Evolutionary conservation across 2,797 vertebrate species (phyloP).

Genomic region (Otus scops): DNA sequence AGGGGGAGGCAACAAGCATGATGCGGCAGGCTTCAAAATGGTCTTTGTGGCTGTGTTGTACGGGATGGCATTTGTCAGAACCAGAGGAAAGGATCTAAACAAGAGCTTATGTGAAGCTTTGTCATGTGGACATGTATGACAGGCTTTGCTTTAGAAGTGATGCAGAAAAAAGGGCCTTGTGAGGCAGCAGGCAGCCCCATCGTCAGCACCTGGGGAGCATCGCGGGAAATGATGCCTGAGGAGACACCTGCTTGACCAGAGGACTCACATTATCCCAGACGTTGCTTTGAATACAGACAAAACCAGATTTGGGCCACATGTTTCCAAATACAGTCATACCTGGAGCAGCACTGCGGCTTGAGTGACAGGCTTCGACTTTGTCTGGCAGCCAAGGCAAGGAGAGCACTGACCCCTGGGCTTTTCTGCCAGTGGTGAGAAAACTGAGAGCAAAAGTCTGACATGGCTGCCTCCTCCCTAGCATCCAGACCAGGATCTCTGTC

Average conservation of each 20-base stretch:
- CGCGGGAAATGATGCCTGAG: background rate
- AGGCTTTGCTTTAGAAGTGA: background rate
- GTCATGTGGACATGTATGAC: rapidly evolving
- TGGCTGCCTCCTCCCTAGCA: background rate
- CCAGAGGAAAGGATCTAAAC: background rate
- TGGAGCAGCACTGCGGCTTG: background rate
- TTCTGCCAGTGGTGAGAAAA: background rate
- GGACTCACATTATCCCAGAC: background rate
- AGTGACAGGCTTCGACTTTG: background rate
- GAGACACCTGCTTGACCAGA: background rate
- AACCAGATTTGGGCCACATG: rapidly evolving
- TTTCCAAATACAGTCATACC: background rate
- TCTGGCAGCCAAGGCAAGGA: background rate
- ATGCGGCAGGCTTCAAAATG: rapidly evolving
- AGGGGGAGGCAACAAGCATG: background rate
- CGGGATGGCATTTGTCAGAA: background rate
- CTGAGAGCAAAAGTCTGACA: background rate
- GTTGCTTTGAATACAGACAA: background rate
- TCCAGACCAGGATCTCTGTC: background rate
- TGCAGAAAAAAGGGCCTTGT: background rate
- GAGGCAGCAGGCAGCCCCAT: background rate
- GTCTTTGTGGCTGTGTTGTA: background rate
- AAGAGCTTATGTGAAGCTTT: background rate
- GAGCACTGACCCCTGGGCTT: background rate
- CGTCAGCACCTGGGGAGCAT: background rate